phyloP scores from a whole-genome alignment of 2,888 invertebrate species.

The Dynastes hyllus region DNA sequence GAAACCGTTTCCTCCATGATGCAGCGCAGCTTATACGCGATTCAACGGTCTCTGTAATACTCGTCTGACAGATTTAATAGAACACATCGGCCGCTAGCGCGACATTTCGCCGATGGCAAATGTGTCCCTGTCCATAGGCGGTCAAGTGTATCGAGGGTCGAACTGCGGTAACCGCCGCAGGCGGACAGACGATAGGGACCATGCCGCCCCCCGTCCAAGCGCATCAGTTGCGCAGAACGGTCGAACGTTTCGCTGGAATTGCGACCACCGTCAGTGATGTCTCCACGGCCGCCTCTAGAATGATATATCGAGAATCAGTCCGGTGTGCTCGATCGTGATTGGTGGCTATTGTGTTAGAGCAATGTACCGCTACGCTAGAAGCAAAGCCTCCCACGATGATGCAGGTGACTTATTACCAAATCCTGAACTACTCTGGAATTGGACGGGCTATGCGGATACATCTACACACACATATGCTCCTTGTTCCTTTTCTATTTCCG shows the following conservation, averaged over 20 bases:
- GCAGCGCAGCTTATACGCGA: neutral
- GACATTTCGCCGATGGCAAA: slow-evolving; percentile 14
- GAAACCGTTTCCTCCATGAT: neutral
- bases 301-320: slow-evolving; percentile 50
- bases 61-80: slow-evolving; percentile 9
- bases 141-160: slow-evolving; percentile 13
- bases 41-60: neutral
- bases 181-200: slow-evolving; percentile 6
- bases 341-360: slow-evolving; percentile 66
- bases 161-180: slow-evolving; percentile 7
- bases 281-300: slow-evolving; percentile 39
- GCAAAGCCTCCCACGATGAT: slow-evolving; percentile 59
- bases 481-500: neutral
- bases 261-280: slow-evolving; percentile 21
- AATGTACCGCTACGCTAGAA: slow-evolving; percentile 60
- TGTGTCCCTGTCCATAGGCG: slow-evolving; percentile 15
- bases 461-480: neutral
- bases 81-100: slow-evolving; percentile 3
- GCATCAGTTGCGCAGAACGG: slow-evolving; percentile 1
- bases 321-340: slow-evolving; percentile 63
- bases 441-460: neutral
- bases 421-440: slow-evolving; percentile 32
- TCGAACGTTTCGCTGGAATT: slow-evolving; percentile 12
- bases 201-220: neutral
- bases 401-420: slow-evolving; percentile 64